phyloP scores from a whole-genome alignment of 1,140 invertebrate genomes.

The Drosophila pachea region DNA sequence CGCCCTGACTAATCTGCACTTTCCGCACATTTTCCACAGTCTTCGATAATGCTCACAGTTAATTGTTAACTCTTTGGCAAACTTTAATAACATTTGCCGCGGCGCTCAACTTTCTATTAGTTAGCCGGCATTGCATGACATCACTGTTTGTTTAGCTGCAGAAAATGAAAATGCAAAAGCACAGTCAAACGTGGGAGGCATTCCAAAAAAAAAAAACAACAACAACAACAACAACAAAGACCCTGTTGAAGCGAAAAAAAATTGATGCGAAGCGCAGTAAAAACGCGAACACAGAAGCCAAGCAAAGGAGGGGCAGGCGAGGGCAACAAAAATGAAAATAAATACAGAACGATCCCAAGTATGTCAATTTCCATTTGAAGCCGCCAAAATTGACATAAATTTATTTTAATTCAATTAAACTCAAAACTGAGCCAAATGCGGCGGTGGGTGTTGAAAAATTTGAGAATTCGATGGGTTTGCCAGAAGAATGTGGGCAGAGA shows the following conservation, averaged over 20 bases:
- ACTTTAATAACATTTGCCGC: constrained; percentile 11
- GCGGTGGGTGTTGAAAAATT: background rate
- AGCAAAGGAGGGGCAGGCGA: constrained; percentile 7
- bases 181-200: constrained; percentile 59
- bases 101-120: constrained; percentile 41
- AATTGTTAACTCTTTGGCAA: constrained; percentile 7
- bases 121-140: constrained; percentile 40
- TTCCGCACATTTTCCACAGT: background rate
- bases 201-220: constrained; percentile 35
- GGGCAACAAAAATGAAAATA: constrained; percentile 4
- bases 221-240: too few relatives aligned
- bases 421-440: constrained; percentile 13
- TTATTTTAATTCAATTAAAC: constrained; percentile 69
- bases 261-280: background rate
- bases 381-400: constrained; percentile 46
- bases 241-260: too few relatives aligned
- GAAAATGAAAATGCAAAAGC: constrained; percentile 28
- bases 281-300: constrained; percentile 46
- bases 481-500: too few relatives aligned
- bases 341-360: constrained; percentile 28
- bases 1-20: too few relatives aligned
- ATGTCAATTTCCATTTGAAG: constrained; percentile 62
- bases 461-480: too few relatives aligned
- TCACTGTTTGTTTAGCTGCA: constrained; percentile 45
- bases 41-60: background rate